Evolutionary conservation across 64 coral and sea anemone species (phyloP), one percentile per base, ranked within the genome.

Genomic region (Montipora efflorescens): DNA sequence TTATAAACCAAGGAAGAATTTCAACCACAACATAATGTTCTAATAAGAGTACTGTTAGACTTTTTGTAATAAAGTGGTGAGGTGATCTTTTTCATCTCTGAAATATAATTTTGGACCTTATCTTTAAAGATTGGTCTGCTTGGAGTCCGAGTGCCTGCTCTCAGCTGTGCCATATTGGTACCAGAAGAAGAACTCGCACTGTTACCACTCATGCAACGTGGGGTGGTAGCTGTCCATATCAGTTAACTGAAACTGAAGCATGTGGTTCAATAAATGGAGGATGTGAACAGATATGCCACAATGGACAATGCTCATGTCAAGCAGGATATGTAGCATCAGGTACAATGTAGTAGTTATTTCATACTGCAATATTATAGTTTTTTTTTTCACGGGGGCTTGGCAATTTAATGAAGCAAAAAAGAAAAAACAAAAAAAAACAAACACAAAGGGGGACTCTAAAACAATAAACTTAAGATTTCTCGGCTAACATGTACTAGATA

Each of bases 181-280:
- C 19, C 1, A 82, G 78, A 18, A 50, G 5, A 70, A 74, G 84
- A 22, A 53, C 13, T 0, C 88, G 93, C 59, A 21, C 13, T 18
- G 64, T 83, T 16, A 74, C 7, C 3, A 83, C 47, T 16, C 2
- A 5, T 4, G 57, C 68, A 78, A 57, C 0, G 0, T 95, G 89
- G 84, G 93, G 93, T 48, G 96, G 96, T 0, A 10, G 0, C 59
- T 74, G 93, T 51, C 79, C 82, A 15, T 88, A 90, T 75, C 1
- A 21, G 5, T 57, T 92, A 7, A 16, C 16, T 49, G 79, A 95
- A 52, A 51, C 15, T 55, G 23, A 44, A 36, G 15, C 25, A 8
- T 98, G 96, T 95, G 93, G 95, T 2, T 22, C 81, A 75, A 21
- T 46, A n/a, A 95, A 94, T 43, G 91, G 91, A 67, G 93, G 96